phyloP scores from a whole-genome alignment of 2,888 invertebrate genomes.

The Cybosia mesomella region DNA sequence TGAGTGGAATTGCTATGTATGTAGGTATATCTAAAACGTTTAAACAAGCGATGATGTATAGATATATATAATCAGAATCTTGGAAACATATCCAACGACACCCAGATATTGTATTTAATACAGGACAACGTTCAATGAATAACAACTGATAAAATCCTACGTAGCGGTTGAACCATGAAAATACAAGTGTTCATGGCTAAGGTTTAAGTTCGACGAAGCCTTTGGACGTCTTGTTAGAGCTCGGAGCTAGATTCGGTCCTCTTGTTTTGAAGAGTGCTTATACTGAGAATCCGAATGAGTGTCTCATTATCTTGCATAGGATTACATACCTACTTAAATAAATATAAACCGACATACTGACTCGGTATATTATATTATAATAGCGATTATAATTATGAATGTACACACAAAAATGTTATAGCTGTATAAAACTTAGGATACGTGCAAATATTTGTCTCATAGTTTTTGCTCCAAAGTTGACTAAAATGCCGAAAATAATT shows the following conservation, averaged over 20 bases:
- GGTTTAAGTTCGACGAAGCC: conserved; percentile 38
- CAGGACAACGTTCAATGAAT: background rate
- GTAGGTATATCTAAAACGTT: background rate
- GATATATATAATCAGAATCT: too few species aligned
- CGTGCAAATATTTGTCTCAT: conserved; percentile 5
- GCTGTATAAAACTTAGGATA: background rate
- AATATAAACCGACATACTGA: conserved; percentile 24
- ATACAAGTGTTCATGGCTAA: conserved; percentile 43
- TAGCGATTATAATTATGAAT: conserved; percentile 9
- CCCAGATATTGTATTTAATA: background rate
- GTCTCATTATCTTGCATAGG: conserved; percentile 58
- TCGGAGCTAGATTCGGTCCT: conserved; percentile 51
- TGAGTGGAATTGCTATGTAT: conserved; percentile 67
- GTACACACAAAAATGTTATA: background rate
- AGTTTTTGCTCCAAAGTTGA: conserved; percentile 52
- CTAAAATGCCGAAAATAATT: conserved; percentile 80
- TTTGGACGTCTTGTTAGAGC: conserved; percentile 67
- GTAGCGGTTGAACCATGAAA: conserved; percentile 40
- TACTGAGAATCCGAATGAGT: conserved; percentile 51
- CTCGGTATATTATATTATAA: conserved; percentile 11
- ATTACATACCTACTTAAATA: conserved; percentile 48
- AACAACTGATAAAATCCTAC: background rate
- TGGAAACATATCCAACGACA: too few species aligned
- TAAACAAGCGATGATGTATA: too few species aligned
- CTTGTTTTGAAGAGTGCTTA: conserved; percentile 53